Conservation (phyloP, 2,888 invertebrate genomes). For the Halictus ligatus region DNA sequence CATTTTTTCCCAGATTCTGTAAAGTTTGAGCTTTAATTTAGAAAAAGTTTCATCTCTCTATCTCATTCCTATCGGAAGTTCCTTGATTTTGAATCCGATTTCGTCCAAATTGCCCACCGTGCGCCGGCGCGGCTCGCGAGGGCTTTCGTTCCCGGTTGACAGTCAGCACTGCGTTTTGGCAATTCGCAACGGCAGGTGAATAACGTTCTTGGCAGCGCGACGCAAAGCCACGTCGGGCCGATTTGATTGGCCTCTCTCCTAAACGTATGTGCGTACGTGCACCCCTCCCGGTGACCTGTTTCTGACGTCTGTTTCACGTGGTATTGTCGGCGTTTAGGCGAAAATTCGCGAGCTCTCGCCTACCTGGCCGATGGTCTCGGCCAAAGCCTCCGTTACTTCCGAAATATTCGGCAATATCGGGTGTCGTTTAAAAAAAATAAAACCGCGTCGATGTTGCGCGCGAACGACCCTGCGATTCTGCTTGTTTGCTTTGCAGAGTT, state of each 20-base stretch:
- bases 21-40: too few relatives aligned
- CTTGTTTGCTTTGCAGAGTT: background rate
- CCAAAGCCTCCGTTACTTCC: background rate
- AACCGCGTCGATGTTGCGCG: background rate
- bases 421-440: conserved; percentile 1
- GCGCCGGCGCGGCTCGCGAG: background rate
- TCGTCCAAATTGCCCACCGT: too few relatives aligned
- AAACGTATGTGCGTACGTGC: conserved; percentile 51
- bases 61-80: too few relatives aligned
- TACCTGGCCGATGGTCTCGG: background rate
- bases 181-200: conserved; percentile 53
- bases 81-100: too few relatives aligned
- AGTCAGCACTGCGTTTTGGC: conserved; percentile 58
- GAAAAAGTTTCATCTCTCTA: too few relatives aligned
- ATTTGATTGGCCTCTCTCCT: conserved; percentile 64
- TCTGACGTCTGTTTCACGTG: conserved; percentile 63
- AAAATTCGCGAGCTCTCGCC: conserved; percentile 41
- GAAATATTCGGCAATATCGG: background rate
- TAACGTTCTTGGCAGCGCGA: conserved; percentile 64
- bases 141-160: conserved; percentile 8
- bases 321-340: conserved; percentile 58
- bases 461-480: background rate
- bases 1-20: too few relatives aligned
- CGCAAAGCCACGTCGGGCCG: conserved; percentile 57
- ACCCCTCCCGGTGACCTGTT: conserved; percentile 54